Evolutionary conservation across 2,888 invertebrate genomes (phyloP), one percentile per base, ranked within the genome.

Genomic region (Chydorus sphaericus): DNA sequence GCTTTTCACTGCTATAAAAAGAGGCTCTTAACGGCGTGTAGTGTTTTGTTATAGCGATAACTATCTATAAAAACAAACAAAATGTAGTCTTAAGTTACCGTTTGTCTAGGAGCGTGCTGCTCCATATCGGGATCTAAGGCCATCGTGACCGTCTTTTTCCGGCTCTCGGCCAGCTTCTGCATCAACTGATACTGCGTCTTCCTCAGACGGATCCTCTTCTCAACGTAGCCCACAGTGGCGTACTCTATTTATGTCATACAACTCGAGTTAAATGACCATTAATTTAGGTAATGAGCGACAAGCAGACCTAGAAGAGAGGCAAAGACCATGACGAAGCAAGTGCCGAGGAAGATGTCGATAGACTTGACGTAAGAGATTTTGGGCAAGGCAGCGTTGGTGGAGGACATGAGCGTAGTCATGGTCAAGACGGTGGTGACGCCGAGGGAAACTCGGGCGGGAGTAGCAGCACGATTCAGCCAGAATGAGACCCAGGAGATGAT

Each of bases 301-400:
- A 26, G 11, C n/a, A n/a, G n/a, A n/a, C 90, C 91, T 76, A 96
- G 76, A 70, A 96, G 78, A 73, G 92, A 92, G 66, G 93, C 93
- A 78, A 94, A 94, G 70, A 94, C 94, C 93, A 94, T 94, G 71
- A 94, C 90, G 86, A 94, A 94, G 77, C 92, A 93, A 68, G 92
- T 93, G 68, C 92, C 92, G 75, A 93, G 77, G 75, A 92, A 94
- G 66, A 94, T 92, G 75, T 94, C 94, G 73, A 94, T 94, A 66
- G 90, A 90, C 74, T 94, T 94, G 73, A 94, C 91, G 76, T 94
- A 94, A 62, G 92, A 92, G 70, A 94, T 93, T 78, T 97, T 92
- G 65, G 97, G 97, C 72, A 98, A 80, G 66, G 90, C 90, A 64
- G 91, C 90, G 71, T 92, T 92, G 65, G 91, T 92, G 66, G 90